These are phyloP conservation scores for Spilarctia lutea DNA, from an alignment of 2,888 invertebrate species.

Conservation along the genomic window DNA sequence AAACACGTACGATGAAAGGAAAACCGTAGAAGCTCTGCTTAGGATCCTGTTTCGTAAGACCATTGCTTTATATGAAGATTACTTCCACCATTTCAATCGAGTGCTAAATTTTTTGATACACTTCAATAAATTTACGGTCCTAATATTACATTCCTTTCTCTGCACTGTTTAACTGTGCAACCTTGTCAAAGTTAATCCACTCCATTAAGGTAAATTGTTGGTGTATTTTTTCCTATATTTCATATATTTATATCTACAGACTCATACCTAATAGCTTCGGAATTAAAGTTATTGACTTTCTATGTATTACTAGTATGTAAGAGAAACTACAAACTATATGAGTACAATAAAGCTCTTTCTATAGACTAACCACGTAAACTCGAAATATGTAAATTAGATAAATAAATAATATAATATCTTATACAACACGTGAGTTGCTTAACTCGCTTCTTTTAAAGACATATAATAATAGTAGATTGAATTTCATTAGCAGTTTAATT, in stretches of 20 bases:
- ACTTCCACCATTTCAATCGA: conserved; percentile 20
- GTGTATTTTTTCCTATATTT: neutral
- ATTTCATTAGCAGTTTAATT: neutral
- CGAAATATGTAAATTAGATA: neutral
- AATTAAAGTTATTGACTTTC: neutral
- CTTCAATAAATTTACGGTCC: neutral
- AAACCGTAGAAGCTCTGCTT: conserved; percentile 20
- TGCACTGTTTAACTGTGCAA: neutral
- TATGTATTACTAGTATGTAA: no score
- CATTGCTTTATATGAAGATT: conserved; percentile 20
- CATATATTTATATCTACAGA: neutral
- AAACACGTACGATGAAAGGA: conserved; percentile 47
- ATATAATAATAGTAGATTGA: neutral
- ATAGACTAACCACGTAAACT: neutral
- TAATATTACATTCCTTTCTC: neutral
- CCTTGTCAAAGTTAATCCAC: neutral
- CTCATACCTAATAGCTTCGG: neutral
- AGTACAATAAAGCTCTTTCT: neutral
- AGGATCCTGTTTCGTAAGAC: conserved; percentile 12
- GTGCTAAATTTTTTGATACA: neutral
- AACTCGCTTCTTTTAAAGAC: neutral
- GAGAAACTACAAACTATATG: neutral
- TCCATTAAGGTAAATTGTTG: neutral
- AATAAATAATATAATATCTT: neutral
- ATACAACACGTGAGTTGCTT: neutral